These are phyloP conservation scores for Sciurus niger DNA, from an alignment of 2,113 vertebrate species.

Conservation along the genomic window DNA sequence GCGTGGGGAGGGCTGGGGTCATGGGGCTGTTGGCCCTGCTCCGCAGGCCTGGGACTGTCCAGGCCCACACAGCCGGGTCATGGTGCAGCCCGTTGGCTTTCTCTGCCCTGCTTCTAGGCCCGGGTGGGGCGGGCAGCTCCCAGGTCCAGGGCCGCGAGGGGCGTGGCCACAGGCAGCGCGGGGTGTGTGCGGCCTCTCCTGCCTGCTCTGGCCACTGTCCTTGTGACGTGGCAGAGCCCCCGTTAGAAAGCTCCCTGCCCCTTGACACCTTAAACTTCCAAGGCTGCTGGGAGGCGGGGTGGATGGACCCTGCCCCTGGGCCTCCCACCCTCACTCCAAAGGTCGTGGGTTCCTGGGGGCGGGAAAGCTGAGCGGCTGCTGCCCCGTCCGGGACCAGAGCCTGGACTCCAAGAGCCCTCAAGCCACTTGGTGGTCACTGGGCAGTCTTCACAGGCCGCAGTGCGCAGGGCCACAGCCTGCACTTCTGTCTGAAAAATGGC, in stretches of 20 bases:
- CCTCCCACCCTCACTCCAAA: neutral
- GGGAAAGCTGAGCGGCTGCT: no score
- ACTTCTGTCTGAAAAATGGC: neutral
- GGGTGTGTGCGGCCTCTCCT: no score
- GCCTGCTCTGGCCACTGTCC: neutral
- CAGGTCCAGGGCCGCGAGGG: fast-evolving
- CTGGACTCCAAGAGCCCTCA: neutral
- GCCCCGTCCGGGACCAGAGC: fast-evolving
- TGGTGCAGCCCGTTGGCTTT: neutral
- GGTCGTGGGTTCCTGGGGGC: fast-evolving
- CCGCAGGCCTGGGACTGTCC: neutral
- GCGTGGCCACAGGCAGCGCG: no score
- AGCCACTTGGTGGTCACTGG: neutral
- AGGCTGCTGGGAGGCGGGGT: fast-evolving
- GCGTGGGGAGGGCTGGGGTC: no score
- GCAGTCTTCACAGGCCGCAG: neutral
- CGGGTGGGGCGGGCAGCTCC: neutral
- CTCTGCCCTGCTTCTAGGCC: neutral
- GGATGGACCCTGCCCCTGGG: fast-evolving
- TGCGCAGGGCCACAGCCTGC: neutral
- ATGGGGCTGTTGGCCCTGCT: fast-evolving
- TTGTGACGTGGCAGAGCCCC: fast-evolving
- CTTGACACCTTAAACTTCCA: neutral
- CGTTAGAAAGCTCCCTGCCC: neutral
- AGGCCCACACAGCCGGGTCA: neutral